phyloP scores from a whole-genome alignment of 2,888 invertebrate genomes.

The Pherbina coryleti region DNA sequence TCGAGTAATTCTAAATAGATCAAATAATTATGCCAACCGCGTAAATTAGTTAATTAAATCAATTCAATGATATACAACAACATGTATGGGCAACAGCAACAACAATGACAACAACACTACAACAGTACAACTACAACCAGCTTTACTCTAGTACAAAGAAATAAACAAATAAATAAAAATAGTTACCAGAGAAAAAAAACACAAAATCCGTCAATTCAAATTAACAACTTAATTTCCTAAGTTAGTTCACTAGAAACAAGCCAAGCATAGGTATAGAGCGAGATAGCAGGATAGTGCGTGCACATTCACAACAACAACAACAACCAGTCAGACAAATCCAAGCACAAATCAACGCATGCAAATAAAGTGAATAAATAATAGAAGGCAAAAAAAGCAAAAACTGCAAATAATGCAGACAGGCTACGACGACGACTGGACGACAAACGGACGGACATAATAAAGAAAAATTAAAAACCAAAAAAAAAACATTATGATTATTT shows the following conservation, averaged over 20 bases:
- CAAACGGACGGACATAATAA: conserved; percentile 40
- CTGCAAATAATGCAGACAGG: conserved; percentile 44
- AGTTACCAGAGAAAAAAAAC: conserved; percentile 1
- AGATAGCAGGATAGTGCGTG: neutral
- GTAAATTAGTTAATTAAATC: conserved; percentile 68
- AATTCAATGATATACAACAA: conserved; percentile 56
- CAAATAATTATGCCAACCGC: conserved; percentile 58
- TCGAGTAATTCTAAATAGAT: neutral
- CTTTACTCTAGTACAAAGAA: neutral
- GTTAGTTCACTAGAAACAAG: neutral
- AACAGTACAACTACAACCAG: conserved; percentile 13
- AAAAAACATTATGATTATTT: neutral
- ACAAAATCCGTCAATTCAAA: neutral
- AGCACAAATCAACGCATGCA: neutral
- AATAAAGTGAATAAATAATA: neutral
- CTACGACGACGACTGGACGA: conserved; percentile 42
- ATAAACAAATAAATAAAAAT: conserved; percentile 5
- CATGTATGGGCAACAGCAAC: conserved; percentile 18
- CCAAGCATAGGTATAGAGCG: neutral
- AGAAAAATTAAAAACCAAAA: neutral
- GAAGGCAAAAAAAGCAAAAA: conserved; percentile 18
- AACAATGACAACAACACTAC: conserved; percentile 8
- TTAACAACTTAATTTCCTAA: conserved; percentile 12
- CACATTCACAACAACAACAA: neutral
- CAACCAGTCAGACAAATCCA: neutral